Base-by-base conservation (phyloP, 2,888 invertebrate genomes). In the Sphinx pinastri region DNA sequence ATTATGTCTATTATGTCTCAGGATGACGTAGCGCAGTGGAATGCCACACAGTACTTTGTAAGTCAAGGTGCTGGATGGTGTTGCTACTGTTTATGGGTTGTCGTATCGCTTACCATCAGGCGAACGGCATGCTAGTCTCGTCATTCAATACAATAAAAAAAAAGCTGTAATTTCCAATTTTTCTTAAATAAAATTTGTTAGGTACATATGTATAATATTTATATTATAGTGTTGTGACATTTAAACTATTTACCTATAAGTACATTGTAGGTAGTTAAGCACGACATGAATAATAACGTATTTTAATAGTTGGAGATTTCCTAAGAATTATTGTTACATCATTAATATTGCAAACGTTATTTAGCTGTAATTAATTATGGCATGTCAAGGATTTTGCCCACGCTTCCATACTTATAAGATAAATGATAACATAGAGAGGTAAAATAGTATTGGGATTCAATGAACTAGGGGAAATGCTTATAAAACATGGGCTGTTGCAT, bases 341-440 rank as follows among this genome's bases (percentile, higher is more conserved):
- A 49, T 63, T 63, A 47, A 16, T 47, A 19, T 63, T 49, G 49
- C 19, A 19, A 63, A 49, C 19, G 13, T 13, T 49, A 47, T 49
- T 49, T 63, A 68, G 19, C 14, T 25, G 68, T 57, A 16, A 55
- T 68, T 55, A 14, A 68, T 68, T 57, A 68, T 55, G 38, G n/a
- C 57, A n/a, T 38, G 12, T 7, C 47, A 47, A 68, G 6, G 47
- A 19, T 45, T 57, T 1, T 45, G 31, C 25, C 68, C 68, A 68
- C 58, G 51, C 58, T 49, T 13, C 47, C 13, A 19, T 19, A 11
- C 60, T 10, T 19, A 49, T 49, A 60, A 60, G 60, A n/a, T 45
- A 45, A 60, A n/a, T 19, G 16, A 58, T 25, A 47, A 49, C 49
- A 63, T 63, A 12, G 1, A 13, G 47, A 14, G 8, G 16, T 3